phyloP scores from a whole-genome alignment of 2,888 invertebrate genomes.

The Orthosia cruda region DNA sequence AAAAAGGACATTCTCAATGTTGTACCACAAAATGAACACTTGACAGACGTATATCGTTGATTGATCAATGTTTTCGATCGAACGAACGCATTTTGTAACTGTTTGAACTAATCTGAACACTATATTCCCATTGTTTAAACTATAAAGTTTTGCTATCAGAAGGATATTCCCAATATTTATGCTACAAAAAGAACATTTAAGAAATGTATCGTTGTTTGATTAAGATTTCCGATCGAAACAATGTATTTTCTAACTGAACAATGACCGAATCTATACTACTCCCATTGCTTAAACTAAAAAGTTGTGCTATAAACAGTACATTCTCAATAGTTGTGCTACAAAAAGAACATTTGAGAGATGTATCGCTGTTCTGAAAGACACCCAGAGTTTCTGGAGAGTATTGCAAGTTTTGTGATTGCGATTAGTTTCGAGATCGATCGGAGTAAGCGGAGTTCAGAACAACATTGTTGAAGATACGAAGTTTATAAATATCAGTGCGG shows the following conservation, averaged over 20 bases:
- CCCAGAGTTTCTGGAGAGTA: constrained; percentile 48
- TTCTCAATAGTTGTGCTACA: constrained; percentile 1
- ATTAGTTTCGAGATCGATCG: constrained; percentile 64
- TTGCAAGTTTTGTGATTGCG: constrained; percentile 62
- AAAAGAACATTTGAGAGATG: constrained; percentile 51
- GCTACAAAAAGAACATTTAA: too few relatives aligned
- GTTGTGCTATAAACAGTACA: constrained; percentile 8
- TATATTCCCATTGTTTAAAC: too few relatives aligned
- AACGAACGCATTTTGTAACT: too few relatives aligned
- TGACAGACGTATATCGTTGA: too few relatives aligned
- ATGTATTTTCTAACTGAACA: neutral
- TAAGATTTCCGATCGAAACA: neutral
- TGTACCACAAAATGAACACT: too few relatives aligned
- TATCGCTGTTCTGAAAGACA: constrained; percentile 56
- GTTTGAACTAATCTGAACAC: too few relatives aligned
- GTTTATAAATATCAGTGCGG: constrained; percentile 54
- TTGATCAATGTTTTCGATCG: too few relatives aligned
- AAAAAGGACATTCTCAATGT: neutral
- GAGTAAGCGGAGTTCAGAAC: constrained; percentile 53
- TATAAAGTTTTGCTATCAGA: too few relatives aligned
- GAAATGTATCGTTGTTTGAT: neutral
- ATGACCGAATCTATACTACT: neutral
- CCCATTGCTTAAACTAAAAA: constrained; percentile 11
- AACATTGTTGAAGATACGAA: constrained; percentile 54
- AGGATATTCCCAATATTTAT: too few relatives aligned